Evolutionary conservation across 2,797 vertebrate species (phyloP).

Genomic region (Crax fasciolata): DNA sequence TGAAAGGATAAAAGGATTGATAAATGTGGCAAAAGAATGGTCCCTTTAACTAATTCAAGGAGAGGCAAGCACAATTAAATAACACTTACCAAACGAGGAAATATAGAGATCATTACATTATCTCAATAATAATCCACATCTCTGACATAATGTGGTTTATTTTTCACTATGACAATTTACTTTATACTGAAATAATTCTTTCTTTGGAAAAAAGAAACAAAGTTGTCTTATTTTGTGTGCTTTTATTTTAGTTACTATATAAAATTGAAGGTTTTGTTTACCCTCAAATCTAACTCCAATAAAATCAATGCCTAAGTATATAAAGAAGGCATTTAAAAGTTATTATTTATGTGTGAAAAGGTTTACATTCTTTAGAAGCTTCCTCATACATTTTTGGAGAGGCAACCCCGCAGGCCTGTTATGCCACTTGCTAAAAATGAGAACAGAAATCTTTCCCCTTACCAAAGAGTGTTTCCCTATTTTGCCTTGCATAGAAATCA

Average conservation of each 20-base stretch:
- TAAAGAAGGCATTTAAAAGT: background rate
- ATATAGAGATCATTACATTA: slow-evolving; percentile 51
- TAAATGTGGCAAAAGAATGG: slow-evolving; percentile 90
- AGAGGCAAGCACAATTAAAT: slow-evolving; percentile 86
- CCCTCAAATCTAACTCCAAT: background rate
- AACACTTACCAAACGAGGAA: slow-evolving; percentile 82
- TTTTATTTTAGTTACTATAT: slow-evolving; percentile 18
- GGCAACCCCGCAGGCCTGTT: background rate
- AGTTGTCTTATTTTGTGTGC: background rate
- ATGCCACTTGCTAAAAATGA: background rate
- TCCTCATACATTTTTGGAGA: background rate
- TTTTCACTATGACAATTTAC: slow-evolving; percentile 45
- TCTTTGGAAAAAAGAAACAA: slow-evolving; percentile 60
- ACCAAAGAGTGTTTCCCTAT: background rate
- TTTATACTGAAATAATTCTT: background rate
- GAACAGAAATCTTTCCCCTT: background rate
- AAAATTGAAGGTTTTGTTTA: background rate
- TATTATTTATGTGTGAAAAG: background rate
- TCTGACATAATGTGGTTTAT: slow-evolving; percentile 51
- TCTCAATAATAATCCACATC: slow-evolving; percentile 78
- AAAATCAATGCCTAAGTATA: background rate
- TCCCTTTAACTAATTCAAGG: slow-evolving; percentile 84
- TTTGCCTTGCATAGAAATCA: background rate
- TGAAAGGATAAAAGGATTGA: slow-evolving; percentile 88
- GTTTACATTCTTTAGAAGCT: background rate